These are phyloP conservation scores for Teleopsis dalmanni DNA, from an alignment of 1,140 invertebrate genomes.

Conservation along the genomic window DNA sequence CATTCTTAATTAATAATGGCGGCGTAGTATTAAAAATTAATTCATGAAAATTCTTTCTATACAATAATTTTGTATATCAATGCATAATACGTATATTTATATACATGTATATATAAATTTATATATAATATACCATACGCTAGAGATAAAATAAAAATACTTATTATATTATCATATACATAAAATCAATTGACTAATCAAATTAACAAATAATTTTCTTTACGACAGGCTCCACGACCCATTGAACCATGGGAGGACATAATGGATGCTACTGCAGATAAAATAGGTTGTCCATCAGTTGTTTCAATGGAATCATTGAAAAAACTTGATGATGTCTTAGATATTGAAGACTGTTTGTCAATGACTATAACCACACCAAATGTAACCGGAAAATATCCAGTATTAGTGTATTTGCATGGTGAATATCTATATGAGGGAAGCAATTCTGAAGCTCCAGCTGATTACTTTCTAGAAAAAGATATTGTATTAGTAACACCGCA, in stretches of 20 bases:
- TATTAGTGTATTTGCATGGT: constrained; percentile 41
- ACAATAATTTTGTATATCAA: too few species aligned
- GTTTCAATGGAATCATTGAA: constrained; percentile 32
- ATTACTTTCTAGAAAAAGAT: constrained; percentile 66
- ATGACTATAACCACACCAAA: constrained; percentile 38
- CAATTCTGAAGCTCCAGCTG: constrained; percentile 59
- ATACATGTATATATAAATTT: too few species aligned
- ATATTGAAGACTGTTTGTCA: constrained; percentile 36
- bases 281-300: constrained; percentile 48
- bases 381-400: constrained; percentile 25
- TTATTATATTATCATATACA: too few species aligned
- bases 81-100: too few species aligned
- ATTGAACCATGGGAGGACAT: constrained; percentile 51
- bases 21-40: too few species aligned
- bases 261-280: constrained; percentile 49
- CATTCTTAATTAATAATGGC: too few species aligned
- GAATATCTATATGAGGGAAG: constrained; percentile 40
- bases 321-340: constrained; percentile 31
- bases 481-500: constrained; percentile 71
- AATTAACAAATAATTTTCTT: too few species aligned
- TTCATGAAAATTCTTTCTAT: too few species aligned
- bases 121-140: too few species aligned
- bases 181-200: too few species aligned
- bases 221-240: constrained; percentile 50
- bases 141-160: too few species aligned